phyloP scores from a whole-genome alignment of 2,113 vertebrate genomes.

The Microtus ochrogaster region DNA sequence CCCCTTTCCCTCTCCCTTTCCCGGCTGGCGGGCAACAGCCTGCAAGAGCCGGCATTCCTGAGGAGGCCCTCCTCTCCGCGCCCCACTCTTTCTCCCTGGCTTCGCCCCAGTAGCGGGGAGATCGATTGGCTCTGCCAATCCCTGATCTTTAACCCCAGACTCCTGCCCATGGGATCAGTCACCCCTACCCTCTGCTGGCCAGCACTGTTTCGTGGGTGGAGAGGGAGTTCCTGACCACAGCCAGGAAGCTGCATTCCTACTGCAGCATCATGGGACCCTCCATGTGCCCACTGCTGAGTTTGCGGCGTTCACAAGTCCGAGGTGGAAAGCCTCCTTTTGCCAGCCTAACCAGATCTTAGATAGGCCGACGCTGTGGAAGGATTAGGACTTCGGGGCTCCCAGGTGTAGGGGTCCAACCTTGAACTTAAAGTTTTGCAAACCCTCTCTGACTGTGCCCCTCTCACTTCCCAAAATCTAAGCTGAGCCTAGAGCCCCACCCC shows the following conservation, averaged over 20 bases:
- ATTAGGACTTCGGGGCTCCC: background rate
- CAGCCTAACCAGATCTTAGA: background rate
- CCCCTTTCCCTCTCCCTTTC: background rate
- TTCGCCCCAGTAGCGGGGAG: background rate
- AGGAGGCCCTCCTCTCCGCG: constrained; percentile 14
- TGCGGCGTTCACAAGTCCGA: background rate
- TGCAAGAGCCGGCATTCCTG: constrained; percentile 33
- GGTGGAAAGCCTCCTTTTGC: background rate
- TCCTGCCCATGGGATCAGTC: constrained; percentile 39
- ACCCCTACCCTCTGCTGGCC: background rate
- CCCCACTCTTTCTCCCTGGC: background rate
- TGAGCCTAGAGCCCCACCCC: background rate
- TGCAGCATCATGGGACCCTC: background rate
- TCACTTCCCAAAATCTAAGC: background rate
- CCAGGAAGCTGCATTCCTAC: background rate
- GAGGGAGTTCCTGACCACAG: background rate
- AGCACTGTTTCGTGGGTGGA: background rate
- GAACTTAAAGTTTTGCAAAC: background rate
- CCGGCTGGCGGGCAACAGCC: background rate
- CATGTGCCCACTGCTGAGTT: background rate
- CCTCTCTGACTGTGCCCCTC: background rate
- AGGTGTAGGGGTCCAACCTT: background rate
- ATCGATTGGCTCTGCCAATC: constrained; percentile 52
- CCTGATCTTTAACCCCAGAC: constrained; percentile 73
- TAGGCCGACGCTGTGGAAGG: background rate